phyloP scores from a whole-genome alignment of 2,797 vertebrate genomes.

The Ceyx erithaca region DNA sequence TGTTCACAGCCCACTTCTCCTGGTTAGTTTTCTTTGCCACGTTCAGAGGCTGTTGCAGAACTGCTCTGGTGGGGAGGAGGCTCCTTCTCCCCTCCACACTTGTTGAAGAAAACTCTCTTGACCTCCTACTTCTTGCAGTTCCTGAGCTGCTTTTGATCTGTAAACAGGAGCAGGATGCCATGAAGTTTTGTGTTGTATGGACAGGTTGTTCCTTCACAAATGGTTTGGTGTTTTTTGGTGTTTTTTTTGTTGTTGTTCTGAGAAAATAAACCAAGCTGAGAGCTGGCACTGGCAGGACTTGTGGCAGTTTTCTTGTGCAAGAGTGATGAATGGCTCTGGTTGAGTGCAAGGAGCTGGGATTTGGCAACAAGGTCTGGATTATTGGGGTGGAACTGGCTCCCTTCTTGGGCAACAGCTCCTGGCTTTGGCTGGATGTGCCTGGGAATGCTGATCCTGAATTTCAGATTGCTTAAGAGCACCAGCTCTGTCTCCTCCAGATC shows the following conservation, averaged over 20 bases:
- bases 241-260: neutral
- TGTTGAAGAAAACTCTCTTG: neutral
- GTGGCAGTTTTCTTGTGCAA: neutral
- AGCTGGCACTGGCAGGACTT: neutral
- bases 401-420: neutral
- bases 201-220: neutral
- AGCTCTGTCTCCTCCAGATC: neutral
- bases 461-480: neutral
- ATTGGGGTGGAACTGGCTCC: neutral
- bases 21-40: neutral
- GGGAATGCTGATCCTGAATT: neutral
- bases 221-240: neutral
- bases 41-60: neutral
- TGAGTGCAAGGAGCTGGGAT: neutral
- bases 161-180: neutral
- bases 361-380: neutral
- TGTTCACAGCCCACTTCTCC: neutral
- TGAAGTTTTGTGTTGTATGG: neutral
- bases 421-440: neutral
- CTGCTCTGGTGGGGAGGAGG: neutral
- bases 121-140: neutral
- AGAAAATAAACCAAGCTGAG: conserved; percentile 46
- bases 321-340: neutral
- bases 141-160: neutral
- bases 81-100: neutral